phyloP scores from a whole-genome alignment of 2,888 invertebrate species.

The Rhamphomyia laevipes region DNA sequence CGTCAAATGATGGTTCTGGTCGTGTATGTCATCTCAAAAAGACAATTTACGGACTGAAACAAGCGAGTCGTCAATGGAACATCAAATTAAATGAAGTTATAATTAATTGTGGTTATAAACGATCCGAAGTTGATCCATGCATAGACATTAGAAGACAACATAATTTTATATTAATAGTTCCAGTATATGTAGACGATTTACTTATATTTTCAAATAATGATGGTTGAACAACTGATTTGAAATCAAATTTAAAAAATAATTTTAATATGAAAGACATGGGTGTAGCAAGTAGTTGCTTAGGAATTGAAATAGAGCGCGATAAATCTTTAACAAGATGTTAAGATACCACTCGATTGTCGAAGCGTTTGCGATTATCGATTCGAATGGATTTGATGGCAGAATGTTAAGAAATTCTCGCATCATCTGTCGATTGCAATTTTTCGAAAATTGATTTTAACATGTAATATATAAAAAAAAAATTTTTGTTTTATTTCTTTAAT shows the following conservation, averaged over 20 bases:
- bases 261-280: neutral
- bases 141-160: conserved; percentile 5
- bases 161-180: conserved; percentile 5
- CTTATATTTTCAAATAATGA: conserved; percentile 8
- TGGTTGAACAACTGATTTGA: neutral
- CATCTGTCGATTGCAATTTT: too few species aligned
- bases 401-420: too few species aligned
- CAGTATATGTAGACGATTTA: conserved; percentile 10
- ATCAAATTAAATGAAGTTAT: conserved; percentile 6
- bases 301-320: too few species aligned
- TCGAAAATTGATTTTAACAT: too few species aligned
- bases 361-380: too few species aligned
- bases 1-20: conserved; percentile 5
- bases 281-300: neutral
- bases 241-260: neutral
- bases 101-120: too few species aligned
- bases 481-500: too few species aligned
- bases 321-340: too few species aligned
- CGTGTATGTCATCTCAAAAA: conserved; percentile 13
- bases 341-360: too few species aligned
- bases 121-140: conserved; percentile 8
- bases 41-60: conserved; percentile 15
- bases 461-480: too few species aligned
- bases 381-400: too few species aligned
- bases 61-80: conserved; percentile 14